Evolutionary conservation across 2,797 vertebrate species (phyloP), one percentile per base, ranked within the genome.

Genomic region (Brachyalestes nurse): DNA sequence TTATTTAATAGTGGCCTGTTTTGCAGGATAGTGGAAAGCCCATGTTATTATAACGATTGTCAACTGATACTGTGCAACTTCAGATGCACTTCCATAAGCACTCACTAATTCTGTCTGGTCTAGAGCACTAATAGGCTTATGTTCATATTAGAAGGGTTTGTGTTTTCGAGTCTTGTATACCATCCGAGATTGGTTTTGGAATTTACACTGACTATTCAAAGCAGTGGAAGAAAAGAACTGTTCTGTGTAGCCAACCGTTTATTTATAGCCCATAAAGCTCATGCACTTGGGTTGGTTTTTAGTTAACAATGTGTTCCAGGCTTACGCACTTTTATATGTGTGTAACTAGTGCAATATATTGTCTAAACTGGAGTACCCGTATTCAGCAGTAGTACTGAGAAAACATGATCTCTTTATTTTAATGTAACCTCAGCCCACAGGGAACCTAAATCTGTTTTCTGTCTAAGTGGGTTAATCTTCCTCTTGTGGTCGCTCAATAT

Each of bases 141-240:
- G 21, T 51, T 71, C 23, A 34, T 19, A 53, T 7, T 25, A 38
- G 45, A 6, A 17, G 45, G 51, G 25, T 16, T 53, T 25, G 62
- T 61, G 28, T 51, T 53, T 45, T 19, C 40, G 4, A 23, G 9
- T 28, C 42, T 47, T 28, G 45, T 51, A 49, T 42, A 17, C 45
- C 21, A 70, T 34, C 28, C 21, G 19, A 78, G 55, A 72, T 21
- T 8, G 49, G 17, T 6, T 19, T 25, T 45, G 51, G 2, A 23
- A 67, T 67, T 67, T 45, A 23, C 57, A 72, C 62, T 70, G 42
- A 25, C 47, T 21, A 25, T 51, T 23, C 51, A 51, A 45, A 51
- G 47, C 21, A 28, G 16, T 65, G n/a, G 57, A 51, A 45, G 21
- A 64, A 23, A 34, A 16, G 45, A 28, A 40, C 14, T 13, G 40